A percentile compares a stretch with the other conserved stretches of the same genome.
Evolutionary conservation across 2,888 invertebrate species (phyloP).

Genomic region (Mythimna vitellina): DNA sequence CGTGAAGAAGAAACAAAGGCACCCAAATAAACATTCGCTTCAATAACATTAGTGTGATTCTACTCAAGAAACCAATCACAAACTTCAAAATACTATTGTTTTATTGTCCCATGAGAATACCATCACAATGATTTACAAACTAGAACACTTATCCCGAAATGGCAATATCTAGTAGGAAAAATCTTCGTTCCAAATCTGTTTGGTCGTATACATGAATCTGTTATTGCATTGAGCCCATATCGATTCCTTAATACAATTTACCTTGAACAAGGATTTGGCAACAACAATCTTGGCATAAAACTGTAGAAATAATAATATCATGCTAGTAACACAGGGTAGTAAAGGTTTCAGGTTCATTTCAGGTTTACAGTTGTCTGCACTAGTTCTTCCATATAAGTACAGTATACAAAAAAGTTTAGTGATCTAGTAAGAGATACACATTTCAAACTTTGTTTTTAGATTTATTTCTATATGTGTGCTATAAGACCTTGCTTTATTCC

Average conservation of each 20-base stretch:
- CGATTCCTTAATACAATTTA: constrained; percentile 46
- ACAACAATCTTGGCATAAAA: constrained; percentile 50
- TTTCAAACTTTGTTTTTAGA: background rate
- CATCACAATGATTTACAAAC: constrained; percentile 16
- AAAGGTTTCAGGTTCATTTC: constrained; percentile 53
- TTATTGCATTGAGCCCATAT: constrained; percentile 47
- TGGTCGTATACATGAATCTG: constrained; percentile 25
- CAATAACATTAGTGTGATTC: background rate
- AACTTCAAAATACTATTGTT: constrained; percentile 5
- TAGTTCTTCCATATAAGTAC: constrained; percentile 19
- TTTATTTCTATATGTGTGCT: too few species aligned
- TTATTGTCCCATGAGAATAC: constrained; percentile 1
- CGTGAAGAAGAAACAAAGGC: too few species aligned
- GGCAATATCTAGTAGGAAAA: constrained; percentile 19
- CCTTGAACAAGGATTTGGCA: constrained; percentile 49
- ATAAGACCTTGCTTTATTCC: too few species aligned
- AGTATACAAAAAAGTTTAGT: constrained; percentile 9
- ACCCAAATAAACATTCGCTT: too few species aligned
- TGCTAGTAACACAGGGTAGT: constrained; percentile 23
- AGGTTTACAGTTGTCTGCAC: constrained; percentile 44
- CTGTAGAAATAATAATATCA: constrained; percentile 29
- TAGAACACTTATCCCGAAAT: constrained; percentile 20
- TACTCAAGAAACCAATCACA: constrained; percentile 20
- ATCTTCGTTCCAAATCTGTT: constrained; percentile 21
- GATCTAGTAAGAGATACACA: background rate